Conservation (phyloP, 2,797 vertebrate genomes). For the Peromyscus melanophrys region DNA sequence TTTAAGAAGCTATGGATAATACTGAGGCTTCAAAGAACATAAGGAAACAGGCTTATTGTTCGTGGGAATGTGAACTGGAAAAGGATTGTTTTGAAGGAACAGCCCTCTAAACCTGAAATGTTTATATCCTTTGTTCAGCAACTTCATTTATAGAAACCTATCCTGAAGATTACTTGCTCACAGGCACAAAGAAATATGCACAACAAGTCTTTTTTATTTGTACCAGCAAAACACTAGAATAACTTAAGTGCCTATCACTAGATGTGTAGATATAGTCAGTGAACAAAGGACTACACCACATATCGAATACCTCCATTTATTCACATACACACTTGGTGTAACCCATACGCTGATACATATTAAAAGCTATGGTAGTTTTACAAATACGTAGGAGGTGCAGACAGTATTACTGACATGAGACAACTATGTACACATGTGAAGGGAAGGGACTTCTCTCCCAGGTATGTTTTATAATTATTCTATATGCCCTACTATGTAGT, state of each 20-base stretch:
- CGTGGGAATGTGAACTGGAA: constrained; percentile 19
- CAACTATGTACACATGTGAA: not conserved
- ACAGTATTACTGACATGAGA: not conserved
- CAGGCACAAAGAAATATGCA: constrained; percentile 18
- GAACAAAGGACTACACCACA: constrained; percentile 31
- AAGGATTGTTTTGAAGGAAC: constrained; percentile 38
- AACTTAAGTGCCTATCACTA: constrained; percentile 20
- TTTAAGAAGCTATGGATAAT: constrained; percentile 51
- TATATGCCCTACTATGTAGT: not conserved
- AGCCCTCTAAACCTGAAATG: constrained; percentile 51
- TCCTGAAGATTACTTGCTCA: constrained; percentile 33
- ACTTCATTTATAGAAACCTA: constrained; percentile 44
- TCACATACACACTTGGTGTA: not conserved
- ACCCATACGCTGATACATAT: constrained; percentile 21
- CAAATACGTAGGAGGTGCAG: not conserved
- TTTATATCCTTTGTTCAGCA: constrained; percentile 44
- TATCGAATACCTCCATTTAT: not conserved
- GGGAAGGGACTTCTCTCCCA: not conserved
- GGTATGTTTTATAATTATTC: constrained; percentile 33
- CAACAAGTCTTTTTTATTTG: constrained; percentile 23
- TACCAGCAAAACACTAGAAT: constrained; percentile 36
- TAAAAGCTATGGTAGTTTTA: constrained; percentile 55
- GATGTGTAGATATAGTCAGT: not conserved
- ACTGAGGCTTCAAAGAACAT: not conserved
- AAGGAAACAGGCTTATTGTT: constrained; percentile 25